A percentile compares a stretch with the other conserved stretches of the same genome.
phyloP scores from a whole-genome alignment of 2,888 invertebrate genomes.

The Drosophila subsilvestris region DNA sequence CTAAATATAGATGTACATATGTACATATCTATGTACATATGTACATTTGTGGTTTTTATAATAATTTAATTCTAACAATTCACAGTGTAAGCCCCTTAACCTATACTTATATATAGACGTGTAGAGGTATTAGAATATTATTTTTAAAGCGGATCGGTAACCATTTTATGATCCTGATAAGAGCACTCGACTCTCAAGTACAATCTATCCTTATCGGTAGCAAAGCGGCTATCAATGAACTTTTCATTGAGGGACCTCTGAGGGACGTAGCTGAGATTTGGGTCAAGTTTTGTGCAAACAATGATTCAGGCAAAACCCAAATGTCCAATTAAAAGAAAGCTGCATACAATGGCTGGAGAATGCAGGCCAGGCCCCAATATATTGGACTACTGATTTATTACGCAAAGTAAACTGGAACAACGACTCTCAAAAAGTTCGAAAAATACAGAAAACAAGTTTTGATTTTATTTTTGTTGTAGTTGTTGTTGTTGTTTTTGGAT shows the following conservation, averaged over 20 bases:
- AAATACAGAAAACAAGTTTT: constrained; percentile 71
- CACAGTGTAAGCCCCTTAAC: not conserved
- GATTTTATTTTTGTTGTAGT: constrained; percentile 8
- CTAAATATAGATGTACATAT: not conserved
- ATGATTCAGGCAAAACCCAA: not conserved
- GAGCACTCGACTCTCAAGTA: constrained; percentile 32
- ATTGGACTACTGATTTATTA: constrained; percentile 54
- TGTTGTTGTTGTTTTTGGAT: constrained; percentile 1
- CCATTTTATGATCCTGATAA: constrained; percentile 10
- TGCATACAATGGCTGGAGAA: constrained; percentile 28
- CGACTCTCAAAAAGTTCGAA: constrained; percentile 54
- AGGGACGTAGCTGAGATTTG: constrained; percentile 7
- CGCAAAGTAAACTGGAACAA: constrained; percentile 64
- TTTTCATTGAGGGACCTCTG: constrained; percentile 5
- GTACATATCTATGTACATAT: not conserved
- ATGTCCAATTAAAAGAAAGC: constrained; percentile 16
- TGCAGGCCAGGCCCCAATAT: constrained; percentile 23
- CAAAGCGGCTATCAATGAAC: constrained; percentile 11
- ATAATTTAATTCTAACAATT: not conserved
- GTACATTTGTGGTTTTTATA: not conserved
- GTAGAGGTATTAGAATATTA: not conserved
- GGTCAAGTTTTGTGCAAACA: constrained; percentile 56
- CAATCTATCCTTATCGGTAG: constrained; percentile 23
- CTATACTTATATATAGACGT: not conserved
- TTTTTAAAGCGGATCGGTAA: not conserved